Evolutionary conservation across 2,113 vertebrate species (phyloP).

Genomic region (Vanacampus margaritifer): DNA sequence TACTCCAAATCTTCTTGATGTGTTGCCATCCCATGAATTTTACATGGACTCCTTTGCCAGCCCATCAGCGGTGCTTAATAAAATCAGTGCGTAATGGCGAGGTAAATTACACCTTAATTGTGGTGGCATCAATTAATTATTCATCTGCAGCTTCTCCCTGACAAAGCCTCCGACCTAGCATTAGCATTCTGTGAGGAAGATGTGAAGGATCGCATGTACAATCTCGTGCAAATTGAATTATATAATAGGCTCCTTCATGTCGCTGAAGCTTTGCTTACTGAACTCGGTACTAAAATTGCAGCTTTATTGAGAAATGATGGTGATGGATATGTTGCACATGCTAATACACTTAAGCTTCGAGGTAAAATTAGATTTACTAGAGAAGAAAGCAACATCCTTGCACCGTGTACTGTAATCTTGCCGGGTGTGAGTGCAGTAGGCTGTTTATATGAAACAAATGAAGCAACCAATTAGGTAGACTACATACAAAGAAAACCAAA

Average conservation of each 20-base stretch:
- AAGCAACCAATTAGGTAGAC: neutral
- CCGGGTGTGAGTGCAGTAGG: neutral
- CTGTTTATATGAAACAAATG: neutral
- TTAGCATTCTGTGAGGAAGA: constrained; percentile 50
- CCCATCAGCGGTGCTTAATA: constrained; percentile 50
- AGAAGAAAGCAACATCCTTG: constrained; percentile 3
- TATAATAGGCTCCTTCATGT: constrained; percentile 27
- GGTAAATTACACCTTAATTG: constrained; percentile 68
- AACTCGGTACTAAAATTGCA: constrained; percentile 26
- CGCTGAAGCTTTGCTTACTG: constrained; percentile 37
- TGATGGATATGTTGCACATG: constrained; percentile 31
- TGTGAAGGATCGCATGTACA: constrained; percentile 56
- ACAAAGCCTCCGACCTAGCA: constrained; percentile 54
- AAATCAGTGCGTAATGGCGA: constrained; percentile 62
- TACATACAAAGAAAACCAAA: neutral
- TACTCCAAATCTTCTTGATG: constrained; percentile 48
- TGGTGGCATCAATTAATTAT: constrained; percentile 69
- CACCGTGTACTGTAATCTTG: constrained; percentile 1
- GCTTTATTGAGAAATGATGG: constrained; percentile 42
- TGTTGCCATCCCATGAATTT: constrained; percentile 65
- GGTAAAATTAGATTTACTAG: constrained; percentile 4
- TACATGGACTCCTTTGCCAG: constrained; percentile 59
- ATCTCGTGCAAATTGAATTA: constrained; percentile 61
- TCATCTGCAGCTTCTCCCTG: constrained; percentile 64
- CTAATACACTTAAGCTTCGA: constrained; percentile 13